Percentiles rank a stretch among this genome's conserved stretches.
phyloP scores from a whole-genome alignment of 2,113 vertebrate species.

The Anhinga anhinga region DNA sequence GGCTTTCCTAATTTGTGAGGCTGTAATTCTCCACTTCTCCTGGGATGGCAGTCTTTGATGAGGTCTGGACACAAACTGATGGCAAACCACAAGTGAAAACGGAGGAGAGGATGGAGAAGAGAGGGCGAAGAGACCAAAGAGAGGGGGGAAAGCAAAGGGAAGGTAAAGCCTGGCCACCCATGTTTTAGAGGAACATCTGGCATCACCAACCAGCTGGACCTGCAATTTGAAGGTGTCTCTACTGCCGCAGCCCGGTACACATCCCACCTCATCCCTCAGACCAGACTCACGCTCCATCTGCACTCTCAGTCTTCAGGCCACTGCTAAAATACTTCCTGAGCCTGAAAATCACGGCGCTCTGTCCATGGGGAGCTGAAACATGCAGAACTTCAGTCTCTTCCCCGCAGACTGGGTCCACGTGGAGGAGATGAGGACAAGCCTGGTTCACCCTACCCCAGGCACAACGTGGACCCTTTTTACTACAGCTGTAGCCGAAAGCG shows the following conservation, averaged over 20 bases:
- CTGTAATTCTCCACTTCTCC: not conserved
- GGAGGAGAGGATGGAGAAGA: not conserved
- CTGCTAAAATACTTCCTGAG: not conserved
- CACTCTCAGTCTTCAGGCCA: not conserved
- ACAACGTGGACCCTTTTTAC: not conserved
- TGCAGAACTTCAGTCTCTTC: not conserved
- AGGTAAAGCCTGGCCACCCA: not conserved
- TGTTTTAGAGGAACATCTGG: fast-evolving
- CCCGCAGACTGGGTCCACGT: fast-evolving
- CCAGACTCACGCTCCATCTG: not conserved
- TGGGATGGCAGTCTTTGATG: not conserved
- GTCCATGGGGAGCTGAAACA: not conserved
- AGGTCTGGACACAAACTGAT: not conserved
- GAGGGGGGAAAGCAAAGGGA: not conserved
- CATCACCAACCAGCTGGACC: not conserved
- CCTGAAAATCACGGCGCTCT: not conserved
- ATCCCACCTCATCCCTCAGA: not conserved
- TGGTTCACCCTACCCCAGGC: not conserved
- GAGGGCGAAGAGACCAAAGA: not conserved
- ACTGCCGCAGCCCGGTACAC: fast-evolving
- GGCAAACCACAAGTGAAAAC: not conserved
- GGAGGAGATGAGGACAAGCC: not conserved
- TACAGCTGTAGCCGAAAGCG: not conserved
- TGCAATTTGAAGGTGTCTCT: not conserved
- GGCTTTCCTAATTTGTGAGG: not conserved